Conservation (phyloP, 2,113 vertebrate species). For the Colius striatus region DNA sequence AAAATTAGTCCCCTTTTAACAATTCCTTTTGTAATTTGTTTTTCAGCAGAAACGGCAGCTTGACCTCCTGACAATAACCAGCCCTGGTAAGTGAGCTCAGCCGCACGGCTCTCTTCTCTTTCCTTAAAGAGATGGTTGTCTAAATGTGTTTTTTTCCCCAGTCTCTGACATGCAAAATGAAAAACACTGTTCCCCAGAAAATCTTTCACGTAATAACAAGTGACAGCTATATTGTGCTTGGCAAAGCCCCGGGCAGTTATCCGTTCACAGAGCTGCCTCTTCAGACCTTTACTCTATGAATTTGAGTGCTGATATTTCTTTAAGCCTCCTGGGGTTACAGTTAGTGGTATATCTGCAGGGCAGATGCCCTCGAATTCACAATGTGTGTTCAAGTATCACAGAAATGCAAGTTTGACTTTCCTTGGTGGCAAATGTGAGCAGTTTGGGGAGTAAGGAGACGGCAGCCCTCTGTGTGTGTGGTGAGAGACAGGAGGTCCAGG, state of each 20-base stretch:
- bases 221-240: constrained; percentile 76
- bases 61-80: constrained; percentile 97
- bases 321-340: constrained; percentile 68
- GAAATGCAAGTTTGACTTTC: constrained; percentile 34
- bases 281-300: constrained; percentile 73
- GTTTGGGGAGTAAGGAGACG: neutral
- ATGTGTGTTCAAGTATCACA: constrained; percentile 53
- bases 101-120: neutral
- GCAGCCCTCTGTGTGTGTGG: rapidly evolving
- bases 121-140: constrained; percentile 70
- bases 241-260: constrained; percentile 73
- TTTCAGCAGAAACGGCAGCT: constrained; percentile 96
- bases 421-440: neutral
- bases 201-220: constrained; percentile 76
- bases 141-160: constrained; percentile 46
- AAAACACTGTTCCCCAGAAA: constrained; percentile 73
- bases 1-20: constrained; percentile 58
- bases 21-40: constrained; percentile 77
- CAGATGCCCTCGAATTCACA: constrained; percentile 56
- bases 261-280: constrained; percentile 66
- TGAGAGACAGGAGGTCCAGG: neutral
- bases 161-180: constrained; percentile 75
- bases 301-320: constrained; percentile 75
- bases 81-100: constrained; percentile 85
- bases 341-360: constrained; percentile 66